Evolutionary conservation across 2,888 invertebrate genomes (phyloP).

Genomic region (Lasioglossum leucozonium): DNA sequence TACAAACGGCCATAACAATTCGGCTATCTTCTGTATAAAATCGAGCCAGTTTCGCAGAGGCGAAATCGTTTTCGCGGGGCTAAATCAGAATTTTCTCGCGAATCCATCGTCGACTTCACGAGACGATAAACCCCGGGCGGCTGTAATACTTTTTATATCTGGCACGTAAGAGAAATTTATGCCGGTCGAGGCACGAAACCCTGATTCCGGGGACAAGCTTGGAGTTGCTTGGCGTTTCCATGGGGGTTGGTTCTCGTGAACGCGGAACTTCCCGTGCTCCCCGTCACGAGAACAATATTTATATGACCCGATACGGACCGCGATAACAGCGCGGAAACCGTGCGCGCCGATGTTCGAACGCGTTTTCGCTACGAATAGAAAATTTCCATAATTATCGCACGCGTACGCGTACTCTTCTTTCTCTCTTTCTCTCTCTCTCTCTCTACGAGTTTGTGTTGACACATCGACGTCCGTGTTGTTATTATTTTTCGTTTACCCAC

Average conservation of each 20-base stretch:
- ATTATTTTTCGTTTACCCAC: slow-evolving; percentile 23
- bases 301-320: slow-evolving; percentile 41
- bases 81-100: slow-evolving; percentile 28
- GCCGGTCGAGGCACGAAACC: slow-evolving; percentile 35
- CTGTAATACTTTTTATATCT: slow-evolving; percentile 60
- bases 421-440: not conserved
- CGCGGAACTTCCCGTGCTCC: slow-evolving; percentile 2
- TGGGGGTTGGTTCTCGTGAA: slow-evolving; percentile 7
- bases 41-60: not conserved
- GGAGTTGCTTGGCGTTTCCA: slow-evolving; percentile 45
- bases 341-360: slow-evolving; percentile 1
- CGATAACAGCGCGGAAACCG: slow-evolving; percentile 23
- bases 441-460: not conserved
- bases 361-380: slow-evolving; percentile 16
- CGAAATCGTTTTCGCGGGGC: not conserved
- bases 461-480: not conserved
- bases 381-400: slow-evolving; percentile 38
- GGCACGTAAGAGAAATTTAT: slow-evolving; percentile 54
- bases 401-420: not conserved
- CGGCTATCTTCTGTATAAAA: not conserved
- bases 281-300: slow-evolving; percentile 63
- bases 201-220: slow-evolving; percentile 42
- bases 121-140: slow-evolving; percentile 53
- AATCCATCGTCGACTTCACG: slow-evolving; percentile 34
- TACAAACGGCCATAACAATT: not conserved